Base-by-base conservation (phyloP, 2,113 vertebrate species). In the Anseranas semipalmata region DNA sequence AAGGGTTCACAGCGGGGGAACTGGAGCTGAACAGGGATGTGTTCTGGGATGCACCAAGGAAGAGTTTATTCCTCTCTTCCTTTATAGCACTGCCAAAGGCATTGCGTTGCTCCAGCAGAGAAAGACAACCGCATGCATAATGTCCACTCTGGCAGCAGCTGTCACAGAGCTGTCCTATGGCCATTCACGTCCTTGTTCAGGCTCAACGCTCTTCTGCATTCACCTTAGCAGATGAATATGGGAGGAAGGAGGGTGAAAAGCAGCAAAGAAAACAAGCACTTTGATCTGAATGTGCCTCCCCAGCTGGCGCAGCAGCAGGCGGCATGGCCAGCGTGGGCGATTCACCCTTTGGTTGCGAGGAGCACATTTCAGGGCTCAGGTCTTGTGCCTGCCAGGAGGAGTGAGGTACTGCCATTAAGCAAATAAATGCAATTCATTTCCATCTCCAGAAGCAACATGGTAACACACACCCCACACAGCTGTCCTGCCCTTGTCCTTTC, bases 151-250 rank as follows among this genome's bases (percentile, higher is more conserved):
- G 46, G n/a, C 63, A 68, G 52, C 76, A 53, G 67, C 24, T 32
- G 35, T 20, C 39, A 13, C 10, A 1, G 35, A 17, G 11, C 74
- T 72, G 72, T 63, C 56, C 76, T 25, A 1, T 4, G 24, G 27
- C 87, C 22, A 0, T 1, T 7, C 1, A 0, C 1, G 2, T 78
- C 35, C 45, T 21, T 55, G 43, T 25, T 45, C 56, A 74, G 79
- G 48, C 63, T 30, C 33, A 13, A 0, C 2, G 0, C 55, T 14
- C 3, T 10, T 12, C 70, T 92, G 52, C 35, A 19, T 24, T 18
- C 7, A 39, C 33, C 24, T 30, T 48, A 18, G 59, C 46, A 30
- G 46, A 2, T 76, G 62, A 43, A 24, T 7, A 4, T 24, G 52
- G 59, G 43, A 68, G 72, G 53, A 7, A 16, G 30, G 24, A 76